Conservation (phyloP, 2,888 invertebrate species). For the Rhagonycha lutea region DNA sequence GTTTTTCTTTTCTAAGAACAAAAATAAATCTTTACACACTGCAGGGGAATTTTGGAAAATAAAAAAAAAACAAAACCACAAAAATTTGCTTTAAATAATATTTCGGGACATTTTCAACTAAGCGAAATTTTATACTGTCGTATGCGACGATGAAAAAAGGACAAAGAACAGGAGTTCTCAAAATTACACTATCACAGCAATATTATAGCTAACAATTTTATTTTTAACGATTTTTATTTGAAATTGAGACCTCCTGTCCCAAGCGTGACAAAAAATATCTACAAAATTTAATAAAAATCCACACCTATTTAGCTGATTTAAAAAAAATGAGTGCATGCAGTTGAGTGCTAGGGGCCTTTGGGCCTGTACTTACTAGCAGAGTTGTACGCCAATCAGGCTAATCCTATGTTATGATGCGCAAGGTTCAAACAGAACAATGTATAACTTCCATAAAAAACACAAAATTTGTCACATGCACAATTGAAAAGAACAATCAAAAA, state of each 20-base stretch:
- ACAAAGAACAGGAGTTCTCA: background rate
- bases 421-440: constrained; percentile 75
- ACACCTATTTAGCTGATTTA: background rate
- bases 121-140: background rate
- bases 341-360: constrained; percentile 45
- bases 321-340: constrained; percentile 40
- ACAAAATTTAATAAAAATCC: background rate
- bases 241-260: background rate
- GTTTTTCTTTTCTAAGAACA: constrained; percentile 62
- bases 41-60: background rate
- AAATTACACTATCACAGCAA: too few species aligned
- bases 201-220: background rate
- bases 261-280: background rate
- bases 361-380: constrained; percentile 52
- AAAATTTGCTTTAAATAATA: background rate
- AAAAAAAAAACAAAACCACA: constrained; percentile 16
- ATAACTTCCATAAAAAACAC: constrained; percentile 58
- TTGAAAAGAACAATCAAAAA: constrained; percentile 23
- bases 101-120: background rate
- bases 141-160: background rate
- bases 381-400: constrained; percentile 59
- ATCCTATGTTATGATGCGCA: constrained; percentile 76
- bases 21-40: constrained; percentile 35
- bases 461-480: constrained; percentile 45
- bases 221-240: background rate